Evolutionary conservation across 1,140 invertebrate genomes (phyloP), one percentile per base, ranked within the genome.

Genomic region (Drosophila rhopaloa): DNA sequence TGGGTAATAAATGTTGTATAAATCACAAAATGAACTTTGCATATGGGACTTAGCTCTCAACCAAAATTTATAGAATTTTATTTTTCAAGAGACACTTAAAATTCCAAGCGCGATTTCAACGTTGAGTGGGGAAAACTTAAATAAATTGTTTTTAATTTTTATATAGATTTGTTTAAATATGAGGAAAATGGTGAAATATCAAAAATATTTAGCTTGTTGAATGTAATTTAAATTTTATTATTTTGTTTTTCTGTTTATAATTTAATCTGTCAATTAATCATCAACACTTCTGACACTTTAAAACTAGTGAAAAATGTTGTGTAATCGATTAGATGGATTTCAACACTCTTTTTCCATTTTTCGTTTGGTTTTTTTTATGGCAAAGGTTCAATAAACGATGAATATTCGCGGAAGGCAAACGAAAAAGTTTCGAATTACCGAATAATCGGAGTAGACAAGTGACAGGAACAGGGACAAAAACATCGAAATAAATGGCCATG

Each of bases 361-460:
- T 14, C 44, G 29, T 50, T 37, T 68, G 14, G 10, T 41, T 48
- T 62, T n/a, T 48, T 44, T 7, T 4, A 29, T 41, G 24, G 41
- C n/a, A 56, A 54, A 47, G 32, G 43, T 70, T 50, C 43, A 71
- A 71, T 50, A 56, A 58, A 47, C 37, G 37, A 35, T 37, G 29
- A 46, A 41, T 46, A 43, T 27, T 27, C 8, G 43, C 16, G 13
- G 35, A 19, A 19, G 32, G 62, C 10, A 44, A 44, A 54, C 65
- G 38, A 19, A 43, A 13, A 27, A 55, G 40, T 48, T 71, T 50
- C 65, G 35, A 71, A 71, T 71, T 71, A 48, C 53, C 19, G 14
- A 71, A 71, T 71, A 71, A 71, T 72, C 68, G 67, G 13, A 58
- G 68, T 71, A 41, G 68, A 72, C 67, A 71, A 71, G 51, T 71